phyloP scores from a whole-genome alignment of 2,113 vertebrate species.

The Cepphus grylle region DNA sequence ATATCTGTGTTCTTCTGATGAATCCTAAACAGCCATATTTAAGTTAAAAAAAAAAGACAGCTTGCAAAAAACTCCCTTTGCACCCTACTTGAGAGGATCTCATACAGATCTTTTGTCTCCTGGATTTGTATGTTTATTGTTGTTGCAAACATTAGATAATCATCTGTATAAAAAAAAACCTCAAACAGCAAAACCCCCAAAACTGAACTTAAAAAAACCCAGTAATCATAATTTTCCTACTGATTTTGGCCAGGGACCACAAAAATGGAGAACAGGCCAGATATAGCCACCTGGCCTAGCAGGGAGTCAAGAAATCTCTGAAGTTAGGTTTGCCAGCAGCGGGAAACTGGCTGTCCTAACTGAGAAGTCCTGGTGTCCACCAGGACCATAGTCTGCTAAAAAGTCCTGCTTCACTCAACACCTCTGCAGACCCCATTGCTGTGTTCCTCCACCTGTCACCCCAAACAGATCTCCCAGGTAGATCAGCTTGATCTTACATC shows the following conservation, averaged over 20 bases:
- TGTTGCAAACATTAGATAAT: not conserved
- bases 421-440: not conserved
- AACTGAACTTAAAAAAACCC: not conserved
- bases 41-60: not conserved
- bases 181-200: not conserved
- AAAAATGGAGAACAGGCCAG: not conserved
- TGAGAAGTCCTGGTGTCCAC: not conserved
- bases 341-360: not conserved
- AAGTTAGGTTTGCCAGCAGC: too few species aligned
- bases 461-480: too few species aligned
- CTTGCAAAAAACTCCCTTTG: not conserved
- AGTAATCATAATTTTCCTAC: not conserved
- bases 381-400: not conserved
- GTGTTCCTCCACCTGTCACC: not conserved
- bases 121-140: not conserved
- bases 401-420: not conserved
- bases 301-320: not conserved
- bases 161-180: not conserved
- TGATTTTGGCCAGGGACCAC: not conserved
- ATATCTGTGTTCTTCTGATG: not conserved
- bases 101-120: not conserved
- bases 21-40: not conserved
- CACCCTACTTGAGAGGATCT: not conserved
- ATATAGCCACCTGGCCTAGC: not conserved
- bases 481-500: not conserved